Base-by-base conservation (phyloP, 2,888 invertebrate species). In the Tholera decimalis region DNA sequence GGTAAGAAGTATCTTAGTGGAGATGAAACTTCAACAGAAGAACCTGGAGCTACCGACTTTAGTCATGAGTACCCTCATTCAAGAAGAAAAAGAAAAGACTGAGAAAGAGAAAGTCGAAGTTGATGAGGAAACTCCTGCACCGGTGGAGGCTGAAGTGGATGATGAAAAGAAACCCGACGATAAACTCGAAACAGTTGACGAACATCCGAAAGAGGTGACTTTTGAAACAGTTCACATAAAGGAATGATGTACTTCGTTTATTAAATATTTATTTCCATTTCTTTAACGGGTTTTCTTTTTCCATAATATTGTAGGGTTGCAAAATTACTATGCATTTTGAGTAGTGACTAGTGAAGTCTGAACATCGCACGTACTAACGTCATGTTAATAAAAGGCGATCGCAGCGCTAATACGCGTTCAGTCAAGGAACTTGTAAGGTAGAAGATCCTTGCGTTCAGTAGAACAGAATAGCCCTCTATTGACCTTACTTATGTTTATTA, bases 1-100 rank as follows among this genome's bases (percentile, higher is more conserved):
- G 35, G 88, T 92, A 0, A 80, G 92, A 69, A 93, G 92, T 62
- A 83, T 83, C 0, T 90, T 92, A 62, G 91, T 92, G 0, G 88
- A 91, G 69, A 83, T 93, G 4, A 89, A 85, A 66, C 65, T 77
- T 15, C 75, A 66, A 57, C 26, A 63, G 68, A 44, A 86, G 71
- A 77, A 80, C n/a, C 47, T 75, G 5, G 71, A 82, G 30, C 59
- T 86, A 39, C 82, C 86, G 0, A 84, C 80, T 3, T 30, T 84
- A 3, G 72, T 85, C 0, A 80, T 87, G 77, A 87, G 85, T 53
- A 75, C 83, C 0, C 59, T 83, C 0, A 33, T 82, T 15, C 72
- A 79, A 9, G 84, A 87, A 22, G 75, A 81, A 9, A 66, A 69
- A 30, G 55, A 74, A 43, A 62, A 60, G 28, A 7, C 1, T 5